Conservation (phyloP, 2,113 vertebrate genomes). For the Rhinopomastus cyanomelas region DNA sequence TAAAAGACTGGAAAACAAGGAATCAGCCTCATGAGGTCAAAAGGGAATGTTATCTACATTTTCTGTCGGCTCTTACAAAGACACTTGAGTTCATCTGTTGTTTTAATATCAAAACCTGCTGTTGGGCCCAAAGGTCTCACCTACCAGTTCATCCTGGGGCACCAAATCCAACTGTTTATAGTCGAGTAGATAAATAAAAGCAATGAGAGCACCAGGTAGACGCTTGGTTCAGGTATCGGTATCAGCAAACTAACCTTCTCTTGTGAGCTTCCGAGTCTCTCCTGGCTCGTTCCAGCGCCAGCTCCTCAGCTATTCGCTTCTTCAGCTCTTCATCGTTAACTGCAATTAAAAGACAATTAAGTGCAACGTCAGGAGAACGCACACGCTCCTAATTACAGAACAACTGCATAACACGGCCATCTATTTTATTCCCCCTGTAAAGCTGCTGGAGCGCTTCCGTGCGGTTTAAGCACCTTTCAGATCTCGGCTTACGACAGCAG, state of each 20-base stretch:
- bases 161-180: neutral
- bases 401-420: neutral
- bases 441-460: neutral
- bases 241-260: constrained; percentile 70
- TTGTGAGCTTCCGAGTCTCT: constrained; percentile 77
- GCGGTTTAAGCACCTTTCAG: neutral
- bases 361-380: neutral
- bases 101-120: neutral
- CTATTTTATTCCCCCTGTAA: neutral
- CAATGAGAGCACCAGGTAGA: neutral
- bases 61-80: neutral
- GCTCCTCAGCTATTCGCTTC: constrained; percentile 80
- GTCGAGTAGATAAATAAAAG: neutral
- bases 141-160: neutral
- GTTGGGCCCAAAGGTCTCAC: neutral
- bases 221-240: neutral
- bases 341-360: constrained; percentile 49
- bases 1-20: neutral
- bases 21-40: neutral
- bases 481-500: neutral
- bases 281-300: constrained; percentile 77
- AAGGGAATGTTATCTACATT: neutral
- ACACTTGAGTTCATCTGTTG: neutral
- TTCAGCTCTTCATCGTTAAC: constrained; percentile 81
- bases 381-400: neutral